Conservation (phyloP, 2,113 vertebrate species). For the Silurus glanis region DNA sequence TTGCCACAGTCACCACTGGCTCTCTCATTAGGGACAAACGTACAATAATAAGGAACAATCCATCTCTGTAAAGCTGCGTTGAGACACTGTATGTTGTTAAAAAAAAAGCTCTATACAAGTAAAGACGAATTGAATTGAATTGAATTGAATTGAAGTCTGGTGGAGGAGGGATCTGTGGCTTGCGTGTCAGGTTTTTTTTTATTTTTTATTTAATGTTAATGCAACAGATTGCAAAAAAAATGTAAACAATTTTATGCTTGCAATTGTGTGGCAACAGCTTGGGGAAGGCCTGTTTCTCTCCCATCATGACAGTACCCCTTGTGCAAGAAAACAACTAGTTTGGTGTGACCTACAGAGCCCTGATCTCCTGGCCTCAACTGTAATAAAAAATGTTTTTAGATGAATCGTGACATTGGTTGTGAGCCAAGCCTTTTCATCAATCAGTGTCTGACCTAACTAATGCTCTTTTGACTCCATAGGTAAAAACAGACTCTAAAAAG, state of each 20-base stretch:
- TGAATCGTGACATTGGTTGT: background rate
- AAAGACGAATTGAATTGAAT: no score
- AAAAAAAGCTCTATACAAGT: no score
- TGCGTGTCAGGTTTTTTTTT: no score
- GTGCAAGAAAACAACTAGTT: background rate
- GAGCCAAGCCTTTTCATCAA: background rate
- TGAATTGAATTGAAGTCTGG: background rate
- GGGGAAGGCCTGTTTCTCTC: background rate
- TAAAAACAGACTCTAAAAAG: background rate
- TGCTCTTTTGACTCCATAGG: background rate
- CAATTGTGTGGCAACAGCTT: background rate
- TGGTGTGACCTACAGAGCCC: background rate
- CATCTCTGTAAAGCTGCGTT: no score
- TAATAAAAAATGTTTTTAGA: background rate
- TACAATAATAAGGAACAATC: no score
- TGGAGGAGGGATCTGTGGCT: background rate
- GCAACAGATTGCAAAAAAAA: no score
- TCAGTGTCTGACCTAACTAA: background rate
- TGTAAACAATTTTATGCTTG: background rate
- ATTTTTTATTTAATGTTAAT: background rate
- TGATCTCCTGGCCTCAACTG: background rate
- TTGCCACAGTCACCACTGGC: no score
- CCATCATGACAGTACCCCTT: background rate
- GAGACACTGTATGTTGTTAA: no score
- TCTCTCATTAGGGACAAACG: no score